Percentiles rank a stretch among this genome's conserved stretches.
phyloP scores from a whole-genome alignment of 2,113 vertebrate species.

The Semnornis frantzii region DNA sequence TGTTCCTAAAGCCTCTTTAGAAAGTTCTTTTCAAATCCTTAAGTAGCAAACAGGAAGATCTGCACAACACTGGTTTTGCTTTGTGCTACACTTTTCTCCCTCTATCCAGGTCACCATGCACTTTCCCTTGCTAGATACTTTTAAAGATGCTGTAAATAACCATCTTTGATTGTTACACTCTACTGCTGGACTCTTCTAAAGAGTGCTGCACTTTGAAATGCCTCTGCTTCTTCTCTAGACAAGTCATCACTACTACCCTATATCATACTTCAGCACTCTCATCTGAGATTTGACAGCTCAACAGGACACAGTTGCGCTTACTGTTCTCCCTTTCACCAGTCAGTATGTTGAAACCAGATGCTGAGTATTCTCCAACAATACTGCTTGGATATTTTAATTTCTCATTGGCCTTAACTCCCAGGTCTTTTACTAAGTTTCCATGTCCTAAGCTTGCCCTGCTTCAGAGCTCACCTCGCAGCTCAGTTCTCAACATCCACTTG shows the following conservation, averaged over 20 bases:
- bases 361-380: neutral
- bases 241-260: neutral
- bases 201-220: neutral
- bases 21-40: neutral
- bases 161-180: neutral
- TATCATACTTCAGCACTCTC: neutral
- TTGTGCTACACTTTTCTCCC: neutral
- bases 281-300: neutral
- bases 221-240: neutral
- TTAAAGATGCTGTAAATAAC: conserved; percentile 12
- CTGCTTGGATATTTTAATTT: neutral
- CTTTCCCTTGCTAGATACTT: neutral
- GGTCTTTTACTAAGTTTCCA: neutral
- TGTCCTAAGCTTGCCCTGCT: neutral
- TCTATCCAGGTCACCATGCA: neutral
- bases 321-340: neutral
- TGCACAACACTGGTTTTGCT: neutral
- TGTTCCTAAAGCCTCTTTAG: neutral
- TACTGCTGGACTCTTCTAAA: neutral
- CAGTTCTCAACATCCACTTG: neutral
- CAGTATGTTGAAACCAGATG: neutral
- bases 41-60: neutral
- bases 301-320: neutral
- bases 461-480: neutral
- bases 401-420: neutral